Percentiles rank a stretch among this genome's conserved stretches.
phyloP scores from a whole-genome alignment of 2,888 invertebrate genomes.

The Synergus japonicus region DNA sequence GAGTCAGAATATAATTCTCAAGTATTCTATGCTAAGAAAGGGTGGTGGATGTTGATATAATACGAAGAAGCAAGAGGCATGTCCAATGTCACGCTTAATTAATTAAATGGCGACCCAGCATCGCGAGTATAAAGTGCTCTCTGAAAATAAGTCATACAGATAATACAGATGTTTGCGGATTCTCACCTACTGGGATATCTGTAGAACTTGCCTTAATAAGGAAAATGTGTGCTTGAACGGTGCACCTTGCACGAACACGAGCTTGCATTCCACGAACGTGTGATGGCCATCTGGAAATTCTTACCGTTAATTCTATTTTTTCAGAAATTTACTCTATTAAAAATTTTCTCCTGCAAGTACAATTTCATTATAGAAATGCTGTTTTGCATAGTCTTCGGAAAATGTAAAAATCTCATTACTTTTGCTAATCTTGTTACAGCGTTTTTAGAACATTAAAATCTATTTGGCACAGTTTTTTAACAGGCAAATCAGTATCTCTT shows the following conservation, averaged over 20 bases:
- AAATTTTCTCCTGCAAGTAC: not conserved
- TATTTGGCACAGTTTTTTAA: no score
- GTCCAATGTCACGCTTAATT: slow-evolving; percentile 54
- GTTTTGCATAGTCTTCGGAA: no score
- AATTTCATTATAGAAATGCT: no score
- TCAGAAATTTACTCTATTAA: not conserved
- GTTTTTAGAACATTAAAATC: no score
- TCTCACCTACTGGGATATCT: slow-evolving; percentile 50
- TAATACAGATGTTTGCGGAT: slow-evolving; percentile 56
- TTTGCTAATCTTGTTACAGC: no score
- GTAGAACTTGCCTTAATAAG: slow-evolving; percentile 52
- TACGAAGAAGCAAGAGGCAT: slow-evolving; percentile 42
- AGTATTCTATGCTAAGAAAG: no score
- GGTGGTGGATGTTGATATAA: not conserved
- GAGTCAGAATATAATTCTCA: no score
- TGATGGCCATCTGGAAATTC: slow-evolving; percentile 30
- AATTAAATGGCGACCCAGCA: slow-evolving; percentile 53
- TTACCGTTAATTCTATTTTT: slow-evolving; percentile 4
- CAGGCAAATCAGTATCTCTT: no score
- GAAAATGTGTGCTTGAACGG: slow-evolving; percentile 47
- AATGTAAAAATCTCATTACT: no score
- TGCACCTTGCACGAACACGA: slow-evolving; percentile 23
- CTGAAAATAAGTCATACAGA: slow-evolving; percentile 54
- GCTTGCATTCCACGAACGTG: not conserved
- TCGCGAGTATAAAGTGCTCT: slow-evolving; percentile 47